Percentiles rank a stretch among this genome's conserved stretches.
Conservation (phyloP, 2,113 vertebrate species). For the Bufo gargarizans region DNA sequence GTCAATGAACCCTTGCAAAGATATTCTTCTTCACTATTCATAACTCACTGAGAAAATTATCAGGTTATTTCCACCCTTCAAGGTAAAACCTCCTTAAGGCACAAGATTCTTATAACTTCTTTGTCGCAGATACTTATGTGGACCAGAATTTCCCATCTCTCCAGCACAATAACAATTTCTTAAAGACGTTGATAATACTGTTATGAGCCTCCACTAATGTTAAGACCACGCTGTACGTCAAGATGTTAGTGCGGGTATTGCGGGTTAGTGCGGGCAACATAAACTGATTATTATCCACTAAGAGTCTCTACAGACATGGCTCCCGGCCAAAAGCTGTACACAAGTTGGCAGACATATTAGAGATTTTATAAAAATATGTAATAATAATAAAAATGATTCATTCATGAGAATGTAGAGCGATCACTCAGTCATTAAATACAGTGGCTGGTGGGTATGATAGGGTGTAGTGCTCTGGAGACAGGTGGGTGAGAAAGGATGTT, state of each 20-base stretch:
- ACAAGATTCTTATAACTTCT: background rate
- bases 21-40: background rate
- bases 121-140: constrained; percentile 27
- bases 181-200: background rate
- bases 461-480: too few relatives aligned
- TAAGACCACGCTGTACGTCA: background rate
- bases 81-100: constrained; percentile 16
- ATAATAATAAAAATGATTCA: background rate
- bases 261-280: too few relatives aligned
- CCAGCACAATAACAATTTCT: background rate
- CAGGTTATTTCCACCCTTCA: constrained; percentile 34
- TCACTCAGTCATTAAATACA: background rate
- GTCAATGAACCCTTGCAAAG: background rate
- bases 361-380: background rate
- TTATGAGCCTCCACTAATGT: background rate
- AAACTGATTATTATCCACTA: constrained; percentile 16
- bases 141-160: background rate
- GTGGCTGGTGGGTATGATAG: too few relatives aligned
- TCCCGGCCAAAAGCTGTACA: background rate
- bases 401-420: background rate
- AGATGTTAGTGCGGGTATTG: background rate
- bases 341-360: background rate
- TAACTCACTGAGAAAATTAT: constrained; percentile 38
- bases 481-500: too few relatives aligned
- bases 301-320: background rate